phyloP scores from a whole-genome alignment of 2,113 vertebrate genomes.

The Balaenoptera acutorostrata region DNA sequence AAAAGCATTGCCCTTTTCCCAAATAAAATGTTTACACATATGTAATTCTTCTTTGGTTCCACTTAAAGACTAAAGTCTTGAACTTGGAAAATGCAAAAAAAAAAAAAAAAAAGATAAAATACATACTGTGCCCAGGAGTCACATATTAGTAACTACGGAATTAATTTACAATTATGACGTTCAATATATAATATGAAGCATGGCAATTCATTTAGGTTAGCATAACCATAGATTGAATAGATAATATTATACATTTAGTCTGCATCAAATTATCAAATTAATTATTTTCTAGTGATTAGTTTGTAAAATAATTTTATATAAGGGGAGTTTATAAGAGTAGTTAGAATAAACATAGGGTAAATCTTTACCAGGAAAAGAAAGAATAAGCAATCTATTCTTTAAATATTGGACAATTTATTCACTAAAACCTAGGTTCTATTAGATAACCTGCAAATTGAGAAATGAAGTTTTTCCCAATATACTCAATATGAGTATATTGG shows the following conservation, averaged over 20 bases:
- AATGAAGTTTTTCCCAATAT: background rate
- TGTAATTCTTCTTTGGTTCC: background rate
- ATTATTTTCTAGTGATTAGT: background rate
- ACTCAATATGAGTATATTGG: background rate
- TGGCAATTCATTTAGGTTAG: background rate
- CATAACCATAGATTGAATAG: background rate
- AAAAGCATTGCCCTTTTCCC: background rate
- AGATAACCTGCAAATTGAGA: background rate
- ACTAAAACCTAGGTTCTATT: background rate
- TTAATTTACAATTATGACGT: background rate
- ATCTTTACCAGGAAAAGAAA: background rate
- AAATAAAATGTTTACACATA: background rate
- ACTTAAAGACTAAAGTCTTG: background rate
- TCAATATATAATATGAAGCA: background rate
- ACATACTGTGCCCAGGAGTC: background rate
- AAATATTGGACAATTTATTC: background rate
- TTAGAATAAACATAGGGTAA: background rate
- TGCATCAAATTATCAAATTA: background rate
- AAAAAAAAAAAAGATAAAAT: background rate
- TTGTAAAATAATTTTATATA: background rate
- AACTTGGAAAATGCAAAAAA: background rate
- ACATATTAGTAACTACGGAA: background rate
- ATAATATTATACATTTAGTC: background rate
- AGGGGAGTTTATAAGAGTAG: background rate
- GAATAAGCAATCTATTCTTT: background rate